These are phyloP conservation scores for Sebastes hopkinsi DNA, from an alignment of 2,797 vertebrate species.

Conservation along the genomic window DNA sequence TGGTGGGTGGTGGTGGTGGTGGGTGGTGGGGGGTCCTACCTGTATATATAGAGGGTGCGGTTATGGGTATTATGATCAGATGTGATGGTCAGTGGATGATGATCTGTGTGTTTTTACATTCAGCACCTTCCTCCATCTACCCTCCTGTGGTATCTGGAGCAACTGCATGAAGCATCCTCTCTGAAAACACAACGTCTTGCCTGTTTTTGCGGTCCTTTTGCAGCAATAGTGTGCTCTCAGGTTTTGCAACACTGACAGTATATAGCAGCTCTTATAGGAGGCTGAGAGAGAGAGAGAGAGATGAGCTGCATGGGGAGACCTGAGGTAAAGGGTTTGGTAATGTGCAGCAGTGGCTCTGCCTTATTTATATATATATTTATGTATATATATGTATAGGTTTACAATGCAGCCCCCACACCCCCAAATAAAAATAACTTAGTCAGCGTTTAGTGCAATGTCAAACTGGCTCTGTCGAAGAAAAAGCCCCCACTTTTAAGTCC, in stretches of 20 bases:
- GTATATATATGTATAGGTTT: neutral
- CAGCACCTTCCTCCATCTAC: neutral
- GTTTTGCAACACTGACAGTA: conserved; percentile 36
- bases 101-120: conserved; percentile 3
- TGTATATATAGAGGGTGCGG: conserved; percentile 71
- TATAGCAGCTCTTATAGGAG: neutral
- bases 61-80: conserved; percentile 48
- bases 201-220: conserved; percentile 37
- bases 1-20: neutral
- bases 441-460: conserved; percentile 25
- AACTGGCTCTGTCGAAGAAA: neutral
- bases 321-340: conserved; percentile 24
- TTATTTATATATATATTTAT: neutral
- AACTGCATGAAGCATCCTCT: conserved; percentile 20
- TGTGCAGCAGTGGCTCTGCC: conserved; percentile 36
- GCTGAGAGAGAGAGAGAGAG: neutral
- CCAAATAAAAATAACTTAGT: conserved; percentile 8
- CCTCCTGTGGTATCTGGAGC: conserved; percentile 33
- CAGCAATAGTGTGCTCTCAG: conserved; percentile 24
- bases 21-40: conserved; percentile 28
- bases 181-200: neutral
- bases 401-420: conserved; percentile 9
- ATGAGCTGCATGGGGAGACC: neutral
- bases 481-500: neutral
- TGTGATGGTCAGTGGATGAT: conserved; percentile 26